Base-by-base conservation (phyloP, 2,797 vertebrate species). In the Sphaeramia orbicularis region DNA sequence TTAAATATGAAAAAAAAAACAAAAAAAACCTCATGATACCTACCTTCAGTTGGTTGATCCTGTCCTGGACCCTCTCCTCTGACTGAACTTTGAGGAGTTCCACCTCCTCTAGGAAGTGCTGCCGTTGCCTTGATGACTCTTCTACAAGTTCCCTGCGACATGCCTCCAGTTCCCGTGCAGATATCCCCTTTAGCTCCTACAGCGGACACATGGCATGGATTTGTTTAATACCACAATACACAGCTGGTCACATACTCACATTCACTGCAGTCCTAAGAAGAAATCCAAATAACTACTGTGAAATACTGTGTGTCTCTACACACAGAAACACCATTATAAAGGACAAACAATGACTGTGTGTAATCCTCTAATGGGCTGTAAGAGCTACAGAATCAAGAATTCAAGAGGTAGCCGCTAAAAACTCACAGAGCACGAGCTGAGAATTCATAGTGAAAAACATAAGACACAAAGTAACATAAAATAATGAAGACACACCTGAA, bases 1-100 rank as follows among this genome's bases (percentile, higher is more conserved):
- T 24, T 0, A 13, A 60, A 37, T 19, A 52, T 27, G 44, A 43
- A 19, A 56, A 3, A 7, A 21, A 21, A 27, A 27, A 27, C 5
- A 27, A 21, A 27, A n/a, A 9, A 40, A 8, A 38, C 38, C 37
- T 3, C 6, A 30, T 16, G n/a, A 8, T 6, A 6, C 24, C 2
- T 84, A 96, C 95, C 95, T 95, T 96, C 41, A 96, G 69, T 41
- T 92, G 94, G 35, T 89, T 73, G 59, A 95, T 90, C 71, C 87
- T 88, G 72, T 95, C 93, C 44, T 95, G 94, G 40, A 96, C 82
- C 14, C 83, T 80, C 57, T 94, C 83, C 57, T 95, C 94, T 0
- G 94, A 94, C 67, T 94, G 94, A 88, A 93, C 91, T 83, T 94
- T 95, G 18, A 95, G 84, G 49, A 96, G 86, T 73, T 96, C 95